Base-by-base conservation (phyloP, 2,888 invertebrate species). In the Adelognathus sp. region DNA sequence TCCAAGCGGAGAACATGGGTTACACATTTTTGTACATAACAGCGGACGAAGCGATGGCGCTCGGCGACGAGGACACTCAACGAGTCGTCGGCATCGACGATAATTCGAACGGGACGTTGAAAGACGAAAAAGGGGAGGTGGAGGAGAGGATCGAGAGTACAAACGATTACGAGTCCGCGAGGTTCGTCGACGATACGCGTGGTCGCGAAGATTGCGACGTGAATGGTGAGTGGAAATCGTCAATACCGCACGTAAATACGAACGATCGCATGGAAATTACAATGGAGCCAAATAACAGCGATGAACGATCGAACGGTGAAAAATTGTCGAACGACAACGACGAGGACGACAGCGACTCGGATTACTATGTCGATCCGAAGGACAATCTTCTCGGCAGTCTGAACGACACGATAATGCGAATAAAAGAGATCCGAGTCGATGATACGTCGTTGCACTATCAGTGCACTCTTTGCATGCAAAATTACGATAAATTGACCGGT, bases 381-480 rank as follows among this genome's bases (percentile, higher is more conserved):
- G 88, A 87, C 14, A 87, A 88, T 52, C 79, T 90, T 52, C 75
- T 90, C 14, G 90, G 91, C 1, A 90, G 90, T 70, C 61, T 91
- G 1, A 91, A 89, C 58, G 91, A 91, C 56, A 88, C 89, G 9
- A 85, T 91, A 58, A 88, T 88, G 3, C 84, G 88, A 75, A 88
- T 91, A 46, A 91, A 89, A 46, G 91, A 91, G 80, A 86, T 91
- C n/a, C 88, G 86, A 63, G 74, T 80, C 0, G 84, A 84, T 0
- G 82, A 81, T n/a, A 83, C 88, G 3, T 56, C 60, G 5, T 84
- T 84, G 9, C 85, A 87, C 33, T 91, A 88, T 66, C 91, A 91
- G 44, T 91, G 91, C 33, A 90, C 90, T 0, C 71, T 91, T 18
- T 91, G 91, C 67, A 78, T 86, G 56, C 87, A 90, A 67, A 89